Base-by-base conservation (phyloP, 2,888 invertebrate genomes). In the Tanypteryx hageni region DNA sequence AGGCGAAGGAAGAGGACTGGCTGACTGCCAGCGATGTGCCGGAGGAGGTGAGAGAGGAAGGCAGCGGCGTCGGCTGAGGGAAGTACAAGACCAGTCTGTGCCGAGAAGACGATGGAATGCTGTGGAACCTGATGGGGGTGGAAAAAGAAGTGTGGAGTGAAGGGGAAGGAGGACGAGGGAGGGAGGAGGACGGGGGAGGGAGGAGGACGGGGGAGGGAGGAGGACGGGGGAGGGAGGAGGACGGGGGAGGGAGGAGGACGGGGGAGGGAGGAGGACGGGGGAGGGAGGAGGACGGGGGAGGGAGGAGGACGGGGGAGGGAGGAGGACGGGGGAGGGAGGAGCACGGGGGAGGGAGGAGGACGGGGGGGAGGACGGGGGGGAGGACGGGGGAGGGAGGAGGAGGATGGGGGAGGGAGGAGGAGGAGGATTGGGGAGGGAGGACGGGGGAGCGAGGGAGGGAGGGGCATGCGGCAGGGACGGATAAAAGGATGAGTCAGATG, bases 51-150 rank as follows among this genome's bases (percentile, higher is more conserved):
- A 5, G 44, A 44, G 44, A 44, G 44, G 44, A 44, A 64, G 64
- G 16, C 64, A n/a, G 10, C 18, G 64, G 64, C 64, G 64, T 64
- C 27, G 76, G 76, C 22, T 22, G 76, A 22, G 76, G 76, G 68
- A 16, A 68, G 22, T 68, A 76, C 11, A 76, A 76, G 76, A 76
- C 76, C 76, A 76, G 76, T 76, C 76, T 76, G 76, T 22, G 27
- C 76, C 76, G 27, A 76, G 76, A 76, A 76, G 76, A 27, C 76
- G 76, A 76, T 27, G 76, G 76, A 76, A 76, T 76, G 76, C 76
- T 76, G 76, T 13, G 76, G 76, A 76, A 76, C 76, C 76, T 76
- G 76, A 76, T 76, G 76, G 76, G 76, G 76, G 76, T 76, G 76
- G 76, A 11, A 8, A 27, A 22, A n/a, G 68, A 22, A 76, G 44